These are phyloP conservation scores for Ptychodera flava DNA, from an alignment of 35 echinoderm and acorn worm genomes.

Conservation along the genomic window DNA sequence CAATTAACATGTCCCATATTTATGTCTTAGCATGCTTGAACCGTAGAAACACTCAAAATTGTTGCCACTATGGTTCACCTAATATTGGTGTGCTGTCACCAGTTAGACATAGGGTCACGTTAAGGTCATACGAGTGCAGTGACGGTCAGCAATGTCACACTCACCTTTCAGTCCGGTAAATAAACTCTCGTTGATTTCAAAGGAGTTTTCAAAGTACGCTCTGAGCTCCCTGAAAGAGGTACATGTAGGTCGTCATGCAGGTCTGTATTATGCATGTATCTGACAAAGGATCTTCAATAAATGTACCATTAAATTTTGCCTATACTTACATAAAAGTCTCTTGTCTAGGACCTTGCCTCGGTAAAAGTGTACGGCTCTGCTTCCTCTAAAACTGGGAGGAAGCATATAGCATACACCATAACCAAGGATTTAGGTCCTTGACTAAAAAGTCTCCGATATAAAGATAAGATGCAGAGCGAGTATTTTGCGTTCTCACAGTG, in stretches of 20 bases:
- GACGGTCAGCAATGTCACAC: conserved; percentile 19
- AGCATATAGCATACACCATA: neutral
- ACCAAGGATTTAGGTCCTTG: neutral
- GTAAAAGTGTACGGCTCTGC: neutral
- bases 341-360: neutral
- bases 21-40: too few relatives aligned
- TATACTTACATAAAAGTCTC: neutral
- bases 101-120: too few relatives aligned
- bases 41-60: too few relatives aligned
- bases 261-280: neutral
- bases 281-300: neutral
- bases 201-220: conserved; percentile 92
- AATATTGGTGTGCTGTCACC: neutral
- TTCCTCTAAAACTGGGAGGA: neutral
- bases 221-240: conserved; percentile 61
- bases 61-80: too few relatives aligned
- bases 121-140: too few relatives aligned
- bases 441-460: too few relatives aligned
- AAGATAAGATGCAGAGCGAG: too few relatives aligned
- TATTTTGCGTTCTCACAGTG: too few relatives aligned
- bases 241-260: conserved; percentile 12
- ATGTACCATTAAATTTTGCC: conserved; percentile 2
- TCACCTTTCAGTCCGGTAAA: conserved; percentile 76
- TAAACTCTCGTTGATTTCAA: conserved; percentile 86
- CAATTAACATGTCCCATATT: too few relatives aligned